A percentile compares a stretch with the other conserved stretches of the same genome.
Conservation (phyloP, 2,888 invertebrate genomes). For the Polyommatus icarus region DNA sequence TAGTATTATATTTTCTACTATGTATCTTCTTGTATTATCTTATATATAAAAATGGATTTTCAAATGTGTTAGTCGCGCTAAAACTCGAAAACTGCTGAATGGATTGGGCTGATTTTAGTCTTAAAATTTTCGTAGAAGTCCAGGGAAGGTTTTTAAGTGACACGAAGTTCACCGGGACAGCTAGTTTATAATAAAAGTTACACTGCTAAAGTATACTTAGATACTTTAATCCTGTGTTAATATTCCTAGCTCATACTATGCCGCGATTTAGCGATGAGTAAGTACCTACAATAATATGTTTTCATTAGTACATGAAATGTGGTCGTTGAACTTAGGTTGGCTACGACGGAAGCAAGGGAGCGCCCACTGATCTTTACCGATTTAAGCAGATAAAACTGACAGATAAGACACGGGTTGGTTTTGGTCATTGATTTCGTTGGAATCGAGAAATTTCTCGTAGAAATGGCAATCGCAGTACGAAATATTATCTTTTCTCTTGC, state of each 20-base stretch:
- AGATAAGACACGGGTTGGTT: constrained; percentile 41
- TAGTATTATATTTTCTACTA: neutral
- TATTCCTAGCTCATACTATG: neutral
- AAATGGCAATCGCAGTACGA: neutral
- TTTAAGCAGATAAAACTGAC: constrained; percentile 57
- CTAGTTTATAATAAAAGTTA: constrained; percentile 1
- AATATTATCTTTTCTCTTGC: neutral
- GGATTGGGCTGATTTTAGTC: no score
- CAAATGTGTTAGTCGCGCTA: no score
- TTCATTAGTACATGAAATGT: constrained; percentile 40
- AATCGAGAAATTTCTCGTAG: neutral
- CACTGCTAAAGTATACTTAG: neutral
- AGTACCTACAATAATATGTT: constrained; percentile 31
- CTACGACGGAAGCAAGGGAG: constrained; percentile 56
- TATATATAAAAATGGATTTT: no score
- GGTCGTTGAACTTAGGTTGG: constrained; percentile 60
- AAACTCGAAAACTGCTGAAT: no score
- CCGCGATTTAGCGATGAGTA: neutral
- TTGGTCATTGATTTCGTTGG: constrained; percentile 8
- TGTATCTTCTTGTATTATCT: no score
- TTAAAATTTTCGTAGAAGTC: no score
- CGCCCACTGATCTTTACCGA: constrained; percentile 53
- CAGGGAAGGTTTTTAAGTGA: no score
- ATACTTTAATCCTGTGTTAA: neutral
- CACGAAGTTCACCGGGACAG: no score